A percentile compares a stretch with the other conserved stretches of the same genome.
Evolutionary conservation across 2,113 vertebrate species (phyloP).

Genomic region (Hirundichthys speculiger): DNA sequence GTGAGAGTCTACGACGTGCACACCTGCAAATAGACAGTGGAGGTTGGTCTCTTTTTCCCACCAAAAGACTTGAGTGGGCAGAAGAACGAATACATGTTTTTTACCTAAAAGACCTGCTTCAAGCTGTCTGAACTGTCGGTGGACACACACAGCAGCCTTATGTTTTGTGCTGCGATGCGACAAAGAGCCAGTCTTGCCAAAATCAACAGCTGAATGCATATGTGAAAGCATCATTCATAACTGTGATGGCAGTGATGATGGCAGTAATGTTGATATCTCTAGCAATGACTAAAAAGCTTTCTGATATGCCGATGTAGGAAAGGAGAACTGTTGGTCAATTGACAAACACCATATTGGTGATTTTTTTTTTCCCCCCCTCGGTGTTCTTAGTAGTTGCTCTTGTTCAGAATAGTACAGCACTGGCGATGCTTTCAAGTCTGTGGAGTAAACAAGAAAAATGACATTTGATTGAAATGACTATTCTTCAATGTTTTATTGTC

Average conservation of each 20-base stretch:
- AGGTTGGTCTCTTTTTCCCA: slow-evolving; percentile 11
- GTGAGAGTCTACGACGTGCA: slow-evolving; percentile 93
- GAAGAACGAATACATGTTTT: slow-evolving; percentile 27
- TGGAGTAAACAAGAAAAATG: slow-evolving; percentile 28
- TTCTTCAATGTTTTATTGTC: slow-evolving; percentile 16
- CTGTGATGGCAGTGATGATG: slow-evolving; percentile 9
- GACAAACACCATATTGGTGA: slow-evolving; percentile 77
- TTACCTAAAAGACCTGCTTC: slow-evolving; percentile 23
- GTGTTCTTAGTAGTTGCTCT: slow-evolving; percentile 33
- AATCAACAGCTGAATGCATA: slow-evolving; percentile 28
- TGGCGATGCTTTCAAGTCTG: slow-evolving; percentile 41
- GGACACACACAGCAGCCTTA: slow-evolving; percentile 28
- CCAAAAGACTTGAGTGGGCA: slow-evolving; percentile 46
- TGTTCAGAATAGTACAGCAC: slow-evolving; percentile 51
- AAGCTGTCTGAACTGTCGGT: slow-evolving; percentile 22
- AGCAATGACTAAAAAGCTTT: slow-evolving; percentile 31
- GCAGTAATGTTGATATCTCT: slow-evolving; percentile 13
- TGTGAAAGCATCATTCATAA: slow-evolving; percentile 19
- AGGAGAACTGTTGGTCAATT: slow-evolving; percentile 43
- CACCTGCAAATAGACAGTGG: slow-evolving; percentile 90
- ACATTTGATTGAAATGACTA: slow-evolving; percentile 8
- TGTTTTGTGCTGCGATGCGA: slow-evolving; percentile 35
- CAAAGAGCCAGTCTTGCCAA: slow-evolving; percentile 45
- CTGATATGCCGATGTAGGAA: slow-evolving; percentile 42
- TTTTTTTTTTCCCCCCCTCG: slow-evolving; percentile 25